Base-by-base conservation (phyloP, 1,140 invertebrate species). In the Sinella curviseta region DNA sequence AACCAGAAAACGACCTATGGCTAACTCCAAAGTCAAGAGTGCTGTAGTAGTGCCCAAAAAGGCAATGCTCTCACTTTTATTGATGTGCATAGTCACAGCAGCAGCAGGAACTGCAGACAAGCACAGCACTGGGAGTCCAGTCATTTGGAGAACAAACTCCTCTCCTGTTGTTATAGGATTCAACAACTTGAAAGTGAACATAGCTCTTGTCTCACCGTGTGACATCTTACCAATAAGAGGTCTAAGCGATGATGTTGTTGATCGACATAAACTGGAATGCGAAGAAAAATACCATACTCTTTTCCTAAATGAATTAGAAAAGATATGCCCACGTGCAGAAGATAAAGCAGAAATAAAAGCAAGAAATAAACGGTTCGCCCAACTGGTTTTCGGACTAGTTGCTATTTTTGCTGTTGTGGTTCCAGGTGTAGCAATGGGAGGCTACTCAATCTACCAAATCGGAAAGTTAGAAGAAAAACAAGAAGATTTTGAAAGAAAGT, bases 261-360 rank as follows among this genome's bases (percentile, higher is more conserved):
- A 70, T 2, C 26, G 31, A 0, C 35, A 76, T 8, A 76, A 0
- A 17, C 0, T 60, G 17, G 0, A 78, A 24, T 82, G 81, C 34
- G 31, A 80, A 28, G 33, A 77, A 39, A 3, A 28, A 0, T 82
- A 82, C 39, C 55, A 78, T 0, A 33, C 57, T 17, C 24, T 80
- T 0, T 82, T 82, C 74, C 54, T 80, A n/a, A 48, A 76, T 0
- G 76, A 80, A 60, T 30, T 82, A 24, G 77, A 78, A 55, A 74
- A 73, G 36, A 77, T 82, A 14, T 82, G 81, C 39, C 79, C 81
- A 70, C 65, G n/a, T 31, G 57, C 57, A 65, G 3, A 36, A 24
- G 14, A 36, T 4, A 28, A 33, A 28, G 3, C 16, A 2, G 20
- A 28, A 12, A 26, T 20, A n/a, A n/a, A 36, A 48, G 24, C 14